Conservation (phyloP, 2,888 invertebrate species). For the Perdita meconis region DNA sequence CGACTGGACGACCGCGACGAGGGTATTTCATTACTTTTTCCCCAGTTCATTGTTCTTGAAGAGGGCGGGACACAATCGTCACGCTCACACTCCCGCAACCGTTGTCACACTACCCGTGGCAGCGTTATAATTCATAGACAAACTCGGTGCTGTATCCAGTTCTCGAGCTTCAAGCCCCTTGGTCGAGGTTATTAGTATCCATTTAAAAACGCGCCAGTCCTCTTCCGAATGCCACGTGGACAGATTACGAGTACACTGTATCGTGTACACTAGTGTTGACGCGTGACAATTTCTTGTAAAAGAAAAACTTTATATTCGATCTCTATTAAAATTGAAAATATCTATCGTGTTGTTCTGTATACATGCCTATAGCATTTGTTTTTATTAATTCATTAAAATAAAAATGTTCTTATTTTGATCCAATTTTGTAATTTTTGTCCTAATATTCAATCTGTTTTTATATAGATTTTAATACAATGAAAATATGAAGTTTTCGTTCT, state of each 20-base stretch:
- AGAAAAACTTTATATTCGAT: background rate
- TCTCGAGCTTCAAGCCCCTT: slow-evolving; percentile 7
- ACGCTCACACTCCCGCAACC: slow-evolving; percentile 29
- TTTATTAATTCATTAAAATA: no score
- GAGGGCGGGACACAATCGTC: slow-evolving; percentile 57
- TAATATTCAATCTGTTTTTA: no score
- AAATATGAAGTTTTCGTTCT: no score
- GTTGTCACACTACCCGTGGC: slow-evolving; percentile 17
- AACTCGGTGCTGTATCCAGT: slow-evolving; percentile 46
- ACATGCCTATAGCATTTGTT: no score
- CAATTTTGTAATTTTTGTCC: no score
- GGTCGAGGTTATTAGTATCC: slow-evolving; percentile 17
- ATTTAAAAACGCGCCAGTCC: slow-evolving; percentile 16
- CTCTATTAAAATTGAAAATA: background rate
- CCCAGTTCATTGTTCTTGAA: slow-evolving; percentile 69
- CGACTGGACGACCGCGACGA: slow-evolving; percentile 41
- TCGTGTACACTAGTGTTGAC: background rate
- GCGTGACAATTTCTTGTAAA: background rate
- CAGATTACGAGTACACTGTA: background rate
- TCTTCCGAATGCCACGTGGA: background rate
- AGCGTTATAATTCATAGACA: slow-evolving; percentile 49
- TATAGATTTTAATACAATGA: no score
- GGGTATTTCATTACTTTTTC: slow-evolving; percentile 72
- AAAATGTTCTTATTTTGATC: no score
- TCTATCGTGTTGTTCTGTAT: no score